These are phyloP conservation scores for Bettongia penicillata DNA, from an alignment of 2,113 vertebrate species.

Conservation along the genomic window DNA sequence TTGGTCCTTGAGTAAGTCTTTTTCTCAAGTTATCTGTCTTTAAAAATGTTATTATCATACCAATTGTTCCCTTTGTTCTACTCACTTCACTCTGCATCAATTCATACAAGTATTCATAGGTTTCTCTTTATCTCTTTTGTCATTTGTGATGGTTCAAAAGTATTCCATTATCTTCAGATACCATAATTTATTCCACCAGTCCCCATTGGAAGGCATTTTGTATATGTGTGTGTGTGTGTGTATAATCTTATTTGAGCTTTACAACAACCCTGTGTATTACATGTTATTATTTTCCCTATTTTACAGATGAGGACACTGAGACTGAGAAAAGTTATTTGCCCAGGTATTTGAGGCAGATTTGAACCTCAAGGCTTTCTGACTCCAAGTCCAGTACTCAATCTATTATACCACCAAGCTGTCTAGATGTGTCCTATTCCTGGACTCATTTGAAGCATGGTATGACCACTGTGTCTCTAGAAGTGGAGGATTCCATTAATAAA, in stretches of 20 bases:
- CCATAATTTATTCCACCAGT: neutral
- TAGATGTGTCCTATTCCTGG: neutral
- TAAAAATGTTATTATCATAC: neutral
- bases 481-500: neutral
- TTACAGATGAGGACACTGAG: neutral
- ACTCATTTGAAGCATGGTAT: neutral
- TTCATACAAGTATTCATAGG: neutral
- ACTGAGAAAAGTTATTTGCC: neutral
- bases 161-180: neutral
- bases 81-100: neutral
- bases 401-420: neutral
- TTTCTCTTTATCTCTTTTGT: neutral
- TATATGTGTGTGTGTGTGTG: no score
- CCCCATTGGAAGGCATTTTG: neutral
- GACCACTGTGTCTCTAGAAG: neutral
- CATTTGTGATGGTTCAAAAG: neutral
- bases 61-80: neutral
- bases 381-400: neutral
- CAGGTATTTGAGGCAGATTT: neutral
- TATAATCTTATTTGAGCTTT: neutral
- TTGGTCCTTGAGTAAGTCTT: neutral
- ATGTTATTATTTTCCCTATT: neutral
- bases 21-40: neutral
- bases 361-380: neutral
- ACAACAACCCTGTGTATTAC: neutral